phyloP scores from a whole-genome alignment of 2,888 invertebrate species.

The Monoplex corrugatus region DNA sequence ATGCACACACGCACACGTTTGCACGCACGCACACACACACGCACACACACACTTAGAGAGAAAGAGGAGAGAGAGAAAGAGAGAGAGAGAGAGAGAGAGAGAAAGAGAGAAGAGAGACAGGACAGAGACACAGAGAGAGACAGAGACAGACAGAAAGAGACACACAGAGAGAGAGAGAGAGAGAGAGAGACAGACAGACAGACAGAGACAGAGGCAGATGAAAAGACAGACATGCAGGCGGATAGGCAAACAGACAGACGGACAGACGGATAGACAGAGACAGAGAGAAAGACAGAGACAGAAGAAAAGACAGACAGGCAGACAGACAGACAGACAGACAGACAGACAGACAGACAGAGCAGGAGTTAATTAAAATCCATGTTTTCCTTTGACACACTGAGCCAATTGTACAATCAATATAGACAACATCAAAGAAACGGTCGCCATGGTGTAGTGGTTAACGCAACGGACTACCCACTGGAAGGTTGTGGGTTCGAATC shows the following conservation, averaged over 20 bases:
- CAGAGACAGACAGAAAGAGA: background rate
- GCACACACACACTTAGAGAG: too few species aligned
- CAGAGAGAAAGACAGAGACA: background rate
- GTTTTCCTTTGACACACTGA: too few species aligned
- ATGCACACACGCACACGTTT: too few species aligned
- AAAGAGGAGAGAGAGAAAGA: background rate
- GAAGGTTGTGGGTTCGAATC: too few species aligned
- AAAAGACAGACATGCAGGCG: background rate
- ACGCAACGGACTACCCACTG: too few species aligned
- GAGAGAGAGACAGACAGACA: constrained; percentile 4
- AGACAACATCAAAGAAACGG: background rate
- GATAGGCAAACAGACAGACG: background rate
- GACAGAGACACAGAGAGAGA: background rate
- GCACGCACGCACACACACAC: too few species aligned
- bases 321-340: background rate
- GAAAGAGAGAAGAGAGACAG: background rate
- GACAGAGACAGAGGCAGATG: background rate
- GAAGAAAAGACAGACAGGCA: background rate
- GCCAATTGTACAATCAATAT: too few species aligned
- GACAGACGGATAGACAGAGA: background rate
- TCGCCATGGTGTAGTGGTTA: too few species aligned
- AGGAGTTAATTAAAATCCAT: too few species aligned
- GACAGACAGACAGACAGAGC: background rate
- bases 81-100: background rate
- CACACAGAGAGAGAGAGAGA: background rate